Evolutionary conservation across 2,113 vertebrate genomes (phyloP), one percentile per base, ranked within the genome.

Genomic region (Hippoglossus stenolepis): DNA sequence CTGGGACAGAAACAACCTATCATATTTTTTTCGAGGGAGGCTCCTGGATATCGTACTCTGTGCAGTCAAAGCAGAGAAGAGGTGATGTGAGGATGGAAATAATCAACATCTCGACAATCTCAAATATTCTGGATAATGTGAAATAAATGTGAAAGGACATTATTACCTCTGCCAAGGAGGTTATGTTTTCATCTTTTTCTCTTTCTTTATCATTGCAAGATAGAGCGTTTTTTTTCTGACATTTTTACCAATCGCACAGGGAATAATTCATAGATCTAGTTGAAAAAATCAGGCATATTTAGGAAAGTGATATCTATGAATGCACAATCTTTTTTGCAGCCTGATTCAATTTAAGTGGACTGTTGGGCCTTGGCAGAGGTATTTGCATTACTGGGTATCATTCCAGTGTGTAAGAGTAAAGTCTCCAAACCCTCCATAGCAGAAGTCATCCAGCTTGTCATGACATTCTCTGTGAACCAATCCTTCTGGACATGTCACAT

Each of bases 1-100:
- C 47, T 24, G 10, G 93, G 93, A 62, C 94, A 95, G 72, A 87
- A 94, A 76, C 94, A 95, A 10, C 93, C 93, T 23, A 78, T 9
- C 2, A 3, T 73, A 7, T 13, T 10, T 0, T 24, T 60, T 13
- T 56, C 17, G 0, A 83, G 21, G 10, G 35, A 5, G 0, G 20
- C 18, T 5, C 77, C 86, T 15, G 57, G 4, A 3, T 86, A 5
- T 7, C 0, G 54, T 0, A 1, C 11, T 3, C 92, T 92, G 73
- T 12, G 47, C 11, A 72, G 23, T 1, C 24, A 49, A 67, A 73
- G 4, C 35, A 83, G 7, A 83, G 53, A 59, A 5, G 21, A n/a
- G 15, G 31, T 6, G 31, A 31, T 31, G 6, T 31, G 31, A 31
- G 31, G 31, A 31, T 31, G 31, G 31, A 43, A 2, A 61, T 12